Base-by-base conservation (phyloP, 1,140 invertebrate genomes). In the Halesus radiatus region DNA sequence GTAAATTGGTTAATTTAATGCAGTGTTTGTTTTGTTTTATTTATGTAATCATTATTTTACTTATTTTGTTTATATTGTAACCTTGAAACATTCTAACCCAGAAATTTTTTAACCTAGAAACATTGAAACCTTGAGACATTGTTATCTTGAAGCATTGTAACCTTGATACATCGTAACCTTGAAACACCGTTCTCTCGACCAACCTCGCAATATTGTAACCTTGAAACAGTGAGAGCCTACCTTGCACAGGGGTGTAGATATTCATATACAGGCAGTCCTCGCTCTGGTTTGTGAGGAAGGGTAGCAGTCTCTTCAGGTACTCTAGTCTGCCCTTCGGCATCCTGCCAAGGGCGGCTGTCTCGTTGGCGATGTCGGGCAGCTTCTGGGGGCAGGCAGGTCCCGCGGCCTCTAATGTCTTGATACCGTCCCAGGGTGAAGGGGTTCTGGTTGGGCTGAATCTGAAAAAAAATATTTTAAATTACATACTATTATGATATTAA, bases 251-350 rank as follows among this genome's bases (percentile, higher is more conserved):
- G 13, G 96, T 94, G 87, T 98, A 99, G 84, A 99, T 95, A 87
- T 99, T 99, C 85, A 99, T 92, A 87, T 98, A 98, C 26, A 99
- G 92, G 86, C 98, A 99, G 89, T 99, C 98, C 90, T 99, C 98
- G 84, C 95, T 97, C 88, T 99, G 97, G 85, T 98, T 96, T 84
- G 92, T 93, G 74, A 99, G 89, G 87, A 95, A 93, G 6, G 96
- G 96, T 81, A 96, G 87, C 72, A 98, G 89, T 84, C 96, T 91
- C 83, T 94, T 93, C 26, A 99, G 90, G 85, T 97, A 96, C 84
- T 97, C 94, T 60, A 98, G 89, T 15, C 97, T 90, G n/a, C 96
- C 96, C 85, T 94, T 94, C 3, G 97, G 97, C 94, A 98, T 97
- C 75, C 92, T 93, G 83, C 94, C 92, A 75, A 97, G 87, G 1